These are phyloP conservation scores for Yasuhikotakia modesta DNA, from an alignment of 2,797 vertebrate genomes.

Conservation along the genomic window DNA sequence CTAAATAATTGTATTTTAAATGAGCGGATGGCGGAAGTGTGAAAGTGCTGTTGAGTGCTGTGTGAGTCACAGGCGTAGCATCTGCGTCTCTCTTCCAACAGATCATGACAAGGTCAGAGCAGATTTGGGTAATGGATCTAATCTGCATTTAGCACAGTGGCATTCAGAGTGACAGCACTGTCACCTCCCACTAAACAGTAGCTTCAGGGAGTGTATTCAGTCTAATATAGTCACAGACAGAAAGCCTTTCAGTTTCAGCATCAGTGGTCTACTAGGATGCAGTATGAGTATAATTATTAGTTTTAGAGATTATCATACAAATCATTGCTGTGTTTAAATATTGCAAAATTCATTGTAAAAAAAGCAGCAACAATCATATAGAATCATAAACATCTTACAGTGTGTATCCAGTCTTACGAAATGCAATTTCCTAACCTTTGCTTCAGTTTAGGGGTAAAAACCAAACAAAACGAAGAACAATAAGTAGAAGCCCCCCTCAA, in stretches of 20 bases:
- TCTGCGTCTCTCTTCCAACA: slow-evolving; percentile 32
- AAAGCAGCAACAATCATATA: too few species aligned
- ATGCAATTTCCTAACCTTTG: neutral
- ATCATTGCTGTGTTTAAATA: too few species aligned
- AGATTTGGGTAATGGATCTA: slow-evolving; percentile 70
- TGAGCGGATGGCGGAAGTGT: slow-evolving; percentile 20
- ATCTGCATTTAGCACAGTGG: slow-evolving; percentile 67
- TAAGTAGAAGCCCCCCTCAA: neutral
- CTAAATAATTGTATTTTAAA: slow-evolving; percentile 35
- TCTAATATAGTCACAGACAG: neutral
- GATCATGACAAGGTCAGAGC: slow-evolving; percentile 67
- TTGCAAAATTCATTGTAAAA: too few species aligned
- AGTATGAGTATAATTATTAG: neutral
- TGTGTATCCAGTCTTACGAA: too few species aligned
- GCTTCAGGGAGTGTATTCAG: slow-evolving; percentile 59
- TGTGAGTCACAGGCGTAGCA: slow-evolving; percentile 33
- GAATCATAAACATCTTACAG: too few species aligned
- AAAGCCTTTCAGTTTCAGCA: neutral
- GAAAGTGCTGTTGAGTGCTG: slow-evolving; percentile 12
- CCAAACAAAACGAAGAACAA: neutral
- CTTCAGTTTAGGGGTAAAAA: neutral
- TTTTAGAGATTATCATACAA: too few species aligned
- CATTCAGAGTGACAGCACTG: slow-evolving; percentile 68
- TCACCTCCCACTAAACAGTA: slow-evolving; percentile 66
- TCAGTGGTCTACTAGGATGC: too few species aligned